Percentiles rank a stretch among this genome's conserved stretches.
These are phyloP conservation scores for Cryptoprocta ferox DNA, from an alignment of 2,797 vertebrate species.

Conservation along the genomic window DNA sequence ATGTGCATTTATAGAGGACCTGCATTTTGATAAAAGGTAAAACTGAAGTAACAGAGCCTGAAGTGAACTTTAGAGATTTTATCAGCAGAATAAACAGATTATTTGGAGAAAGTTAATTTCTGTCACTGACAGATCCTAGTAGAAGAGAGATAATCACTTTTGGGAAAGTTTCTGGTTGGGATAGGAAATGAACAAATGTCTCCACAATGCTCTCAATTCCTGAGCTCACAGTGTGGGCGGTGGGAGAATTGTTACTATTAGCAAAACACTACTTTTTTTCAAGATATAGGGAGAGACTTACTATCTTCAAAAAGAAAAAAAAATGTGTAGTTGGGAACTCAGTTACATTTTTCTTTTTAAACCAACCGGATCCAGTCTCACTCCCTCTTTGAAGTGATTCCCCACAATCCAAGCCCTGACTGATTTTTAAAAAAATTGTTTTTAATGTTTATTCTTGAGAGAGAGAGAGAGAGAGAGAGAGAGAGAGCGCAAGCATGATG, in stretches of 20 bases:
- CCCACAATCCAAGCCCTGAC: no score
- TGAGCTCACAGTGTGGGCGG: neutral
- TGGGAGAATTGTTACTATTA: neutral
- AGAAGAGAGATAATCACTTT: neutral
- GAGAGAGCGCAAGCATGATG: no score
- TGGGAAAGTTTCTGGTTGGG: neutral
- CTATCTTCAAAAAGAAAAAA: neutral
- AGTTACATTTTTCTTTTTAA: neutral
- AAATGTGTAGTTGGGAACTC: neutral
- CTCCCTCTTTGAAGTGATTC: no score
- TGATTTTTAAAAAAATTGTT: no score
- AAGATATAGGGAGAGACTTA: neutral
- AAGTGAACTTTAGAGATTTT: neutral
- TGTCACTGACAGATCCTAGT: neutral
- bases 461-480: no score
- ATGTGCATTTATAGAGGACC: neutral
- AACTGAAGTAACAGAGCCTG: neutral
- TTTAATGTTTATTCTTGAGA: no score
- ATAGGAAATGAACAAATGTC: neutral
- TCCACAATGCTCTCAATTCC: neutral
- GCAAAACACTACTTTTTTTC: neutral
- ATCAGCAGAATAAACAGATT: neutral
- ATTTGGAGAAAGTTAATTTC: neutral
- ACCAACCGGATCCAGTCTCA: no score
- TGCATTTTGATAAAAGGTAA: neutral